Evolutionary conservation across 1,140 invertebrate species (phyloP).

Genomic region (Chlorops oryzae): DNA sequence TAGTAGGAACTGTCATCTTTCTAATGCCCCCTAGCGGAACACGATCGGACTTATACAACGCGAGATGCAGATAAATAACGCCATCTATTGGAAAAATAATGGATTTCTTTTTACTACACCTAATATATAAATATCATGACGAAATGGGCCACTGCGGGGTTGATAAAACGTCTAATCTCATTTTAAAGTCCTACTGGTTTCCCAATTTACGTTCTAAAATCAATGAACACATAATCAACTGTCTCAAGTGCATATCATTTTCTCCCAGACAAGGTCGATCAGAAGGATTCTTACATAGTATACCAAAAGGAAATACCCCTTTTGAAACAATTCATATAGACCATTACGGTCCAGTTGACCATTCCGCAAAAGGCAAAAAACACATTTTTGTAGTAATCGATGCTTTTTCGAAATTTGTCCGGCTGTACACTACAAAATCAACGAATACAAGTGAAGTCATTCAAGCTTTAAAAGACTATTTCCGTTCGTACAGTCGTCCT

Average conservation of each 20-base stretch:
- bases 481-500: conserved; percentile 15
- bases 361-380: conserved; percentile 38
- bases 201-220: conserved; percentile 23
- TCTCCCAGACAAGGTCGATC: conserved; percentile 16
- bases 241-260: conserved; percentile 23
- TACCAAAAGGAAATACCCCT: conserved; percentile 19
- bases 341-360: conserved; percentile 27
- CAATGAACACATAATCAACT: conserved; percentile 16
- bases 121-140: conserved; percentile 31
- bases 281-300: conserved; percentile 21
- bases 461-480: conserved; percentile 17
- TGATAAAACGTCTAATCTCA: conserved; percentile 17
- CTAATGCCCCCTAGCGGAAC: no score
- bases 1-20: no score
- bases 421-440: neutral
- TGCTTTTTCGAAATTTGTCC: conserved; percentile 36
- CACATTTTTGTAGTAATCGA: conserved; percentile 48
- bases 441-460: conserved; percentile 25
- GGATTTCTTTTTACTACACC: no score
- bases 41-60: no score
- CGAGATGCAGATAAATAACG: no score
- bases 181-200: conserved; percentile 23
- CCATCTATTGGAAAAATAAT: no score
- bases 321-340: no score
- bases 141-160: conserved; percentile 25